Evolutionary conservation across 2,888 invertebrate genomes (phyloP).

Genomic region (Patella caerulea): DNA sequence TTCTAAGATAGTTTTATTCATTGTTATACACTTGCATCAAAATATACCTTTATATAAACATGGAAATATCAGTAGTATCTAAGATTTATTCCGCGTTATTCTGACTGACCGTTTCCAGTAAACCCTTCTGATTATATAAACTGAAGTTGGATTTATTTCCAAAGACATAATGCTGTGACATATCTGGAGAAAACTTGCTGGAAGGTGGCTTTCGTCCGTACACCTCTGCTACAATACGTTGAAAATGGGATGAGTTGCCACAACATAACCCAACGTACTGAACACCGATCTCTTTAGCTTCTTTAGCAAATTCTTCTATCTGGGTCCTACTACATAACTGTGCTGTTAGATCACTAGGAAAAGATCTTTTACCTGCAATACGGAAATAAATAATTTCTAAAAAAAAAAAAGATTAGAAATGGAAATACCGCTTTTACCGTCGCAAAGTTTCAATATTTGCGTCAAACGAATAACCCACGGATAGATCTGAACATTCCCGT

Average conservation of each 20-base stretch:
- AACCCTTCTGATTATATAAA: slow-evolving; percentile 30
- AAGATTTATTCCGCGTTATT: too few species aligned
- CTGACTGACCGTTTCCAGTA: slow-evolving; percentile 4
- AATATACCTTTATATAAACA: too few species aligned
- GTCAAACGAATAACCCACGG: too few species aligned
- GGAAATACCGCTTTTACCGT: too few species aligned
- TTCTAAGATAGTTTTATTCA: too few species aligned
- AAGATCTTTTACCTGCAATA: slow-evolving; percentile 46
- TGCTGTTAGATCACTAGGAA: slow-evolving; percentile 46
- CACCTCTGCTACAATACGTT: slow-evolving; percentile 47
- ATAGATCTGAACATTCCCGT: too few species aligned
- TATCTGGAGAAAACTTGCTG: slow-evolving; percentile 48
- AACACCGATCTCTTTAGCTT: slow-evolving; percentile 47
- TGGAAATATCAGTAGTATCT: too few species aligned
- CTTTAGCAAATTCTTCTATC: slow-evolving; percentile 45
- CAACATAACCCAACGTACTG: slow-evolving; percentile 61
- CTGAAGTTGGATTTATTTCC: slow-evolving; percentile 30
- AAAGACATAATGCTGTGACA: slow-evolving; percentile 48
- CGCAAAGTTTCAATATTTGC: too few species aligned
- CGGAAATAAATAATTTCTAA: neutral
- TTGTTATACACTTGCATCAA: too few species aligned
- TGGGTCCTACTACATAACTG: slow-evolving; percentile 40
- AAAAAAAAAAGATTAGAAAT: too few species aligned
- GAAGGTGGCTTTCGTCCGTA: slow-evolving; percentile 51
- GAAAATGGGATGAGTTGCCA: slow-evolving; percentile 50